These are phyloP conservation scores for Paedocypris micromegethes DNA, from an alignment of 2,797 vertebrate genomes.

Conservation along the genomic window DNA sequence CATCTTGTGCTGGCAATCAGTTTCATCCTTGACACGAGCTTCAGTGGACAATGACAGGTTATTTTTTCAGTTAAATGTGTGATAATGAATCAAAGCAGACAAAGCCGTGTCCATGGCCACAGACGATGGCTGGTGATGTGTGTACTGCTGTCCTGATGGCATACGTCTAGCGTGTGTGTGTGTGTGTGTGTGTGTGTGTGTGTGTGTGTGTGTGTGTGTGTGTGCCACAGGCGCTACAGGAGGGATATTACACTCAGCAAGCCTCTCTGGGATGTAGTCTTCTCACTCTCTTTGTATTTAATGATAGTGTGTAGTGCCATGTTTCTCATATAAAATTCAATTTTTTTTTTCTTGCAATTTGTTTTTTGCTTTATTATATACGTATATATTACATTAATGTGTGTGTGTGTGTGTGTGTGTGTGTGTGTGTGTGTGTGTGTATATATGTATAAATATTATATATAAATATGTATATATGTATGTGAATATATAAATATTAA, in stretches of 20 bases:
- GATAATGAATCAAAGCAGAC: slow-evolving; percentile 13
- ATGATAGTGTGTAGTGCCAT: background rate
- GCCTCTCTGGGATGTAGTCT: background rate
- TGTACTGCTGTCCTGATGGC: background rate
- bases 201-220: background rate
- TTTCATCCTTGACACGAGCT: slow-evolving; percentile 27
- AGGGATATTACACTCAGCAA: slow-evolving; percentile 13
- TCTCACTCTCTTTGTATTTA: background rate
- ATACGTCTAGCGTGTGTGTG: background rate
- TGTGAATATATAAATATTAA: too few relatives aligned
- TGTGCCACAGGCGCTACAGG: slow-evolving; percentile 1
- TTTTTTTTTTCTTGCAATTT: background rate
- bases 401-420: too few relatives aligned
- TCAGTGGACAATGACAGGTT: slow-evolving; percentile 29
- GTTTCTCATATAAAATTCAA: background rate
- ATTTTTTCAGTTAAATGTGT: slow-evolving; percentile 22
- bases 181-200: background rate
- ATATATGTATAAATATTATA: too few relatives aligned
- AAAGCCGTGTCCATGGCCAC: slow-evolving; percentile 1
- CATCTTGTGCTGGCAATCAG: slow-evolving; percentile 48
- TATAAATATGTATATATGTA: too few relatives aligned
- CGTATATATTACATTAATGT: too few relatives aligned
- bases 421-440: too few relatives aligned
- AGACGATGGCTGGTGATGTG: slow-evolving; percentile 1
- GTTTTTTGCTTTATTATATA: too few relatives aligned